These are phyloP conservation scores for Meloidogyne chitwoodi DNA, from an alignment of 1,140 invertebrate genomes.

Conservation along the genomic window DNA sequence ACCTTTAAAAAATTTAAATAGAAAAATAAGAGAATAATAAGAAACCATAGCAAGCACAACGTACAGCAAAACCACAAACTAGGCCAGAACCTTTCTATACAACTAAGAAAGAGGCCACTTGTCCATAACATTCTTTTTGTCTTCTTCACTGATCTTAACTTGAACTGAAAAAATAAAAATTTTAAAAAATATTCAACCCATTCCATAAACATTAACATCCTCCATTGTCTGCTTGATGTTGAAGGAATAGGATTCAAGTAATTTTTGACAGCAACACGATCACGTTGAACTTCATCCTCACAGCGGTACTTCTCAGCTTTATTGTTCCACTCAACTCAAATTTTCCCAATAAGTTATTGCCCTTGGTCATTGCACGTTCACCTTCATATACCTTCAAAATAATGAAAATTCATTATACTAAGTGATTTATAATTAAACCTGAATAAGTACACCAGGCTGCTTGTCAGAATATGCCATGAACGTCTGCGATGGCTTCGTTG, in stretches of 20 bases:
- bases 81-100: no score
- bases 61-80: no score
- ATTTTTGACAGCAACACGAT: slow-evolving; percentile 78
- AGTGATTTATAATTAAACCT: slow-evolving; percentile 10
- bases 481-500: slow-evolving; percentile 45
- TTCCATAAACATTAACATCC: slow-evolving; percentile 60
- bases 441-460: slow-evolving; percentile 40
- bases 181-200: background rate
- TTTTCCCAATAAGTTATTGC: slow-evolving; percentile 27
- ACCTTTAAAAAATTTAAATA: no score
- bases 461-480: slow-evolving; percentile 48
- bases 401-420: background rate
- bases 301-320: slow-evolving; percentile 89
- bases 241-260: slow-evolving; percentile 91
- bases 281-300: slow-evolving; percentile 84
- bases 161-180: slow-evolving; percentile 52
- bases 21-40: no score
- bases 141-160: slow-evolving; percentile 72
- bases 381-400: slow-evolving; percentile 38
- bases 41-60: no score
- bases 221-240: slow-evolving; percentile 78
- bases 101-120: slow-evolving; percentile 91
- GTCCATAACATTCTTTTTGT: slow-evolving; percentile 79
- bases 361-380: slow-evolving; percentile 43
- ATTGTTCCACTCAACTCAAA: slow-evolving; percentile 69